phyloP scores from a whole-genome alignment of 2,888 invertebrate genomes.

The Heliconius sara region DNA sequence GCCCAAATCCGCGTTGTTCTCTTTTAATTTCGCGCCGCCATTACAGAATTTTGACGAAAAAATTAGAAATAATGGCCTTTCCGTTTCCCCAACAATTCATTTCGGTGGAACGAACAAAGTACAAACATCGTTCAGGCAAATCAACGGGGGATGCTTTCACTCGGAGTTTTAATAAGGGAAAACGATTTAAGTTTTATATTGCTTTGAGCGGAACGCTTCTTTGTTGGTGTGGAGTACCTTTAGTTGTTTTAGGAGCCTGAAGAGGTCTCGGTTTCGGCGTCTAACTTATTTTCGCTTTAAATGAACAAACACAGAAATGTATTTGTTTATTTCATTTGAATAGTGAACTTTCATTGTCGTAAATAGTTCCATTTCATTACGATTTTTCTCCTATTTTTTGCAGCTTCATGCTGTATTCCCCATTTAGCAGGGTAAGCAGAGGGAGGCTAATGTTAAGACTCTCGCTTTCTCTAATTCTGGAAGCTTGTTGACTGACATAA shows the following conservation, averaged over 20 bases:
- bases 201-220: conserved; percentile 46
- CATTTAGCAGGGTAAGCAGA: too few species aligned
- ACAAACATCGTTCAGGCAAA: conserved; percentile 59
- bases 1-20: conserved; percentile 70
- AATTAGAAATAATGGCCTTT: conserved; percentile 59
- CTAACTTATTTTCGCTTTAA: conserved; percentile 41
- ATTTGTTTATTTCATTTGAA: conserved; percentile 26
- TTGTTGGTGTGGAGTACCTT: conserved; percentile 43
- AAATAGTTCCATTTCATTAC: neutral
- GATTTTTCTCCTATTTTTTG: neutral
- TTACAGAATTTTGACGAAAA: conserved; percentile 62
- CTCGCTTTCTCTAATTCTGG: too few species aligned
- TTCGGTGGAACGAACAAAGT: conserved; percentile 54
- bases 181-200: conserved; percentile 52
- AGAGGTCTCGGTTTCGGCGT: conserved; percentile 35
- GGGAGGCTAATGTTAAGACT: too few species aligned
- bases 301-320: conserved; percentile 38
- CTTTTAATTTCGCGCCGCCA: conserved; percentile 72
- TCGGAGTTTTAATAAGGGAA: conserved; percentile 53
- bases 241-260: conserved; percentile 33
- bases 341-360: neutral
- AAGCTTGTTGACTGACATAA: too few species aligned
- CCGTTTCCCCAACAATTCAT: conserved; percentile 62
- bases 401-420: too few species aligned
- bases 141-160: conserved; percentile 56